Conservation (phyloP, 2,888 invertebrate genomes). For the Ormyrus pomaceus region DNA sequence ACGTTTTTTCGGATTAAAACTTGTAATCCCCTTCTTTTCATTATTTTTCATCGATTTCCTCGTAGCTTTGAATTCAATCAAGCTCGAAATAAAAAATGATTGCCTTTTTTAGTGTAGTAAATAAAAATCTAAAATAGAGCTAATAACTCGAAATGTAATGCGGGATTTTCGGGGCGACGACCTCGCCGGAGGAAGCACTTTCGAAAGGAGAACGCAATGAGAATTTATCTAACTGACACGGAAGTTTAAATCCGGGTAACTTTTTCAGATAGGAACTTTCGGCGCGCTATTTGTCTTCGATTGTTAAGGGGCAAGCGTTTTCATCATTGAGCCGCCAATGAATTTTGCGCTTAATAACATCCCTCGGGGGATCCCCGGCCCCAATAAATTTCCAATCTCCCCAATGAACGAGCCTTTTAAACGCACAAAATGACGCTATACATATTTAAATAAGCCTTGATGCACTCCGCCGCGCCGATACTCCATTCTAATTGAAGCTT, state of each 20-base stretch:
- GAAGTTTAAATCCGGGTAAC: not conserved
- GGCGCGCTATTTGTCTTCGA: constrained; percentile 10
- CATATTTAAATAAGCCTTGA: too few relatives aligned
- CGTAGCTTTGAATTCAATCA: too few relatives aligned
- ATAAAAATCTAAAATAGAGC: constrained; percentile 4
- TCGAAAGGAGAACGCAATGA: not conserved
- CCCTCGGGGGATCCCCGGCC: not conserved
- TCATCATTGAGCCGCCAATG: not conserved
- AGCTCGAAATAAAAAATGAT: too few relatives aligned
- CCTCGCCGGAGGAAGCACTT: too few relatives aligned
- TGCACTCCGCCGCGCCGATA: too few relatives aligned
- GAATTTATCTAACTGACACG: constrained; percentile 12
- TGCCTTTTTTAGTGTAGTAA: not conserved
- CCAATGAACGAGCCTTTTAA: too few relatives aligned
- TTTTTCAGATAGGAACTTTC: constrained; percentile 1
- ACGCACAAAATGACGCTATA: too few relatives aligned
- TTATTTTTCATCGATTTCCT: too few relatives aligned
- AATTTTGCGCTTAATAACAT: not conserved
- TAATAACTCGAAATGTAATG: not conserved
- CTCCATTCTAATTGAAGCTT: not conserved
- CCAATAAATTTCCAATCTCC: not conserved
- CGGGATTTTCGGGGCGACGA: too few relatives aligned
- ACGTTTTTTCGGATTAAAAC: too few relatives aligned
- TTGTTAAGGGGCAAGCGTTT: not conserved
- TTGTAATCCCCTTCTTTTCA: too few relatives aligned